phyloP scores from a whole-genome alignment of 2,113 vertebrate genomes.

The Ammodytes dubius region DNA sequence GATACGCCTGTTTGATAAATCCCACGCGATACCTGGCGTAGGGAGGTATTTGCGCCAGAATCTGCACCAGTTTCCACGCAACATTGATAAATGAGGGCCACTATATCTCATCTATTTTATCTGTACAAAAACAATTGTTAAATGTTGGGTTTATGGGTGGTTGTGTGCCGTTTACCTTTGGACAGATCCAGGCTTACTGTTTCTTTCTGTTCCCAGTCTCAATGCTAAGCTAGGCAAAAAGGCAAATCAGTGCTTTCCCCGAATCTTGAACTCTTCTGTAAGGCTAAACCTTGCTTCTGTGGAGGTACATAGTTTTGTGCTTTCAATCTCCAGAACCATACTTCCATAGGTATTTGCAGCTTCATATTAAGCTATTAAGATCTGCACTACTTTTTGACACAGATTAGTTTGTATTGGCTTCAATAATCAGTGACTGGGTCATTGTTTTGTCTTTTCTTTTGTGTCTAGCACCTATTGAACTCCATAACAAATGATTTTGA shows the following conservation, averaged over 20 bases:
- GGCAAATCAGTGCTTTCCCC: background rate
- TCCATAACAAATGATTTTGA: constrained; percentile 37
- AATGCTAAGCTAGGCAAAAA: background rate
- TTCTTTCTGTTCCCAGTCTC: background rate
- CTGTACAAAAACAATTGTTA: background rate
- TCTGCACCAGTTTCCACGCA: too few relatives aligned
- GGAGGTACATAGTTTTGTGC: background rate
- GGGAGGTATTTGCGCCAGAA: too few relatives aligned
- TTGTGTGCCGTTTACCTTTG: background rate
- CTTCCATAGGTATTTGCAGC: background rate
- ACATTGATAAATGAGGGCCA: too few relatives aligned
- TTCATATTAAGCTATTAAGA: background rate
- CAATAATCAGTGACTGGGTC: background rate
- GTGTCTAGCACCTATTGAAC: constrained; percentile 35
- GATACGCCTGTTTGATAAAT: too few relatives aligned
- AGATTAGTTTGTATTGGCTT: constrained; percentile 21
- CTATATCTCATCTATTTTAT: background rate
- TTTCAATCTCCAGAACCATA: background rate
- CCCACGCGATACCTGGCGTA: too few relatives aligned
- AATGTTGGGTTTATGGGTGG: background rate
- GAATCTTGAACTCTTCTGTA: background rate
- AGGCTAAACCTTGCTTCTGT: background rate
- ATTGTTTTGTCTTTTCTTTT: constrained; percentile 43
- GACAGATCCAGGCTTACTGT: background rate
- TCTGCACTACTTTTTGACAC: background rate